Conservation (phyloP, 2,888 invertebrate genomes). For the Leptothorax acervorum region DNA sequence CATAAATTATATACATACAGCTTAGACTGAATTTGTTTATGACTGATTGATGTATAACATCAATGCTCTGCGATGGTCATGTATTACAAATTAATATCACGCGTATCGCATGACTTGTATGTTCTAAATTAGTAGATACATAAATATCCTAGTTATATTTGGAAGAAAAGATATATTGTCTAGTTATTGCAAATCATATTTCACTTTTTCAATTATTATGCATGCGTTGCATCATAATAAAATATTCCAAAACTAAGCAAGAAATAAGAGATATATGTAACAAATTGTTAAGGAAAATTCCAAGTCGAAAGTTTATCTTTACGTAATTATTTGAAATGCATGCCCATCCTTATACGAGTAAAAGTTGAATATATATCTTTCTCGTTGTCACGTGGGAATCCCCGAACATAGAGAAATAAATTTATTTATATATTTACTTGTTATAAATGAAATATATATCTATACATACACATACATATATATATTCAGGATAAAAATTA, state of each 20-base stretch:
- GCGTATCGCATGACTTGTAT: conserved; percentile 7
- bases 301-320: conserved; percentile 17
- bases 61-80: conserved; percentile 28
- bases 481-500: conserved; percentile 29
- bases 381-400: conserved; percentile 32
- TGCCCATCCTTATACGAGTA: conserved; percentile 28
- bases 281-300: neutral
- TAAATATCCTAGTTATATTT: conserved; percentile 27
- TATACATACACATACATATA: conserved; percentile 34
- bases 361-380: conserved; percentile 42
- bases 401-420: conserved; percentile 59
- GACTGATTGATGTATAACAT: conserved; percentile 3
- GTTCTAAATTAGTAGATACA: conserved; percentile 26
- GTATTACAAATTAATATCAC: conserved; percentile 46
- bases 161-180: conserved; percentile 22
- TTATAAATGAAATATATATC: conserved; percentile 52
- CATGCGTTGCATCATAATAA: neutral
- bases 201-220: conserved; percentile 7
- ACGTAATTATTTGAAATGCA: conserved; percentile 47
- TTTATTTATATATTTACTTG: conserved; percentile 71
- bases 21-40: conserved; percentile 17
- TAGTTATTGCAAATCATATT: conserved; percentile 20
- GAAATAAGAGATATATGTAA: conserved; percentile 24
- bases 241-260: conserved; percentile 21
- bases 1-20: conserved; percentile 22